Evolutionary conservation across 2,113 vertebrate species (phyloP), one percentile per base, ranked within the genome.

Genomic region (Pituophis catenifer): DNA sequence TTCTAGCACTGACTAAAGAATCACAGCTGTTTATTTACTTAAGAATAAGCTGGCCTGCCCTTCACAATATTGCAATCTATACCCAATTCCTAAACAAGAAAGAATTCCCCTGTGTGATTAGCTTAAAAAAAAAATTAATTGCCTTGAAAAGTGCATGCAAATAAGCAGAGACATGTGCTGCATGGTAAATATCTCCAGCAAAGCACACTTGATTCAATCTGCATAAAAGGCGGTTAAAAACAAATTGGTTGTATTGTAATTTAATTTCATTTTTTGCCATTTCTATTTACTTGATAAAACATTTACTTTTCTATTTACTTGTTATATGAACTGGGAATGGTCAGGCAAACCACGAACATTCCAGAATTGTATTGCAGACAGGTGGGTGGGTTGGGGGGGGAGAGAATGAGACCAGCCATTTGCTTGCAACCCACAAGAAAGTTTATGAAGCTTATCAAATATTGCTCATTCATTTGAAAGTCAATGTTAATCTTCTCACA

Each of bases 391-490:
- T 3, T 3, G 48, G 5, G 4, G 5, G 5, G 48, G 48, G 5
- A 5, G 5, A 50, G 48, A 95, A 87, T 94, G 90, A 81, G 89
- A n/a, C 59, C 26, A 88, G 90, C 86, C 12, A 48, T 26, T 89
- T 88, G 94, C 94, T 54, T 93, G 70, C 29, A 96, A 93, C 93
- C n/a, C 91, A 52, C 88, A 95, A 50, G 10, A 89, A 93, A 91
- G 52, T 92, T 8, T 11, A 88, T 95, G 91, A 48, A 53, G 57
- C 94, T 62, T 62, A 88, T 92, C 70, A 90, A 90, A 90, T 94
- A 91, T 87, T 90, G 91, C 52, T 94, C 92, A 92, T 86, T 93
- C 95, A 96, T 0, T 91, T 5, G 95, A 23, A 23, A 96, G 62
- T 92, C 91, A 94, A 52, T 90, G 57, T 91, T 48, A 52, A 50